Conservation (phyloP, 35 echinoderm and acorn worm genomes). For the Chiridota heheva region DNA sequence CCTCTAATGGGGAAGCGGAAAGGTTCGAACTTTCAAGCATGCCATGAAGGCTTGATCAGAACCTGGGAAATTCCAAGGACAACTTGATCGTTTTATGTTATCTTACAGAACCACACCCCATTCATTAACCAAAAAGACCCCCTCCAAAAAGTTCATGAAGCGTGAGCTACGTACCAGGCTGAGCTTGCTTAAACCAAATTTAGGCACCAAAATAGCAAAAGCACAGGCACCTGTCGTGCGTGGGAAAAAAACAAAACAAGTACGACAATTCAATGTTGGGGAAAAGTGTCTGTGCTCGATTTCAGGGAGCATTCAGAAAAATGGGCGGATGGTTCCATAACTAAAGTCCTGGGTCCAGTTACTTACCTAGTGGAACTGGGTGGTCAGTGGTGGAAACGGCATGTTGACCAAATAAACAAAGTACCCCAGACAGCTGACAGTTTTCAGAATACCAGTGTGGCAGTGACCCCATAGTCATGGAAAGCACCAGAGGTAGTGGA, state of each 20-base stretch:
- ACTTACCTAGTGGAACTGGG: neutral
- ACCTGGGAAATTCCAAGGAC: neutral
- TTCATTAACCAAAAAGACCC: too few relatives aligned
- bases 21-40: neutral
- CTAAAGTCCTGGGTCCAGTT: neutral
- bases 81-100: neutral
- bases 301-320: neutral
- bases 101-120: neutral
- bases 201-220: neutral
- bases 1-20: conserved; percentile 23
- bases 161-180: neutral
- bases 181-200: neutral
- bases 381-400: neutral
- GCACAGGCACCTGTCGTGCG: neutral
- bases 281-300: neutral
- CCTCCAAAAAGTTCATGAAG: neutral
- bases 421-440: too few relatives aligned
- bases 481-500: too few relatives aligned
- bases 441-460: too few relatives aligned
- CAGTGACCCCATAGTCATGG: too few relatives aligned
- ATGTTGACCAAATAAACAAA: neutral
- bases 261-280: neutral
- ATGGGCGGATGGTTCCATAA: neutral
- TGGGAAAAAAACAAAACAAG: too few relatives aligned
- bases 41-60: neutral